phyloP scores from a whole-genome alignment of 1,140 invertebrate genomes.

The Geopemphigus sp. region DNA sequence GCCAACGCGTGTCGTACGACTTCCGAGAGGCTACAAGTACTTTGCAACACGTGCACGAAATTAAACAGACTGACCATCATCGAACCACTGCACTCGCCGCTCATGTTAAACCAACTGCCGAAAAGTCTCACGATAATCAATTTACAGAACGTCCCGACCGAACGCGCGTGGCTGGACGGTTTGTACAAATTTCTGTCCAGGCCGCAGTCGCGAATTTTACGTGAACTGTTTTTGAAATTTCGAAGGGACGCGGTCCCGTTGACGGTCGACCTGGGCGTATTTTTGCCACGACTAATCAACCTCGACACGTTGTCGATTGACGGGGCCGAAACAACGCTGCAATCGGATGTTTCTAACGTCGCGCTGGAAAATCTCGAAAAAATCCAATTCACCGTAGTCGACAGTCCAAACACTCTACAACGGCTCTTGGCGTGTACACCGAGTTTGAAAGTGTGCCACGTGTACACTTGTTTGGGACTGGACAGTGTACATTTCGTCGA shows the following conservation, averaged over 20 bases:
- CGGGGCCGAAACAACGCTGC: slow-evolving; percentile 56
- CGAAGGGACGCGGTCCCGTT: slow-evolving; percentile 52
- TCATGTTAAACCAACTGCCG: slow-evolving; percentile 56
- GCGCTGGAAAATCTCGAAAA: slow-evolving; percentile 54
- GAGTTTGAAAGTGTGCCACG: slow-evolving; percentile 56
- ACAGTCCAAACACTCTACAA: slow-evolving; percentile 55
- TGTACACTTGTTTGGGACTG: slow-evolving; percentile 54
- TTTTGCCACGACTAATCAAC: slow-evolving; percentile 56
- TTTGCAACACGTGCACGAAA: slow-evolving; percentile 57
- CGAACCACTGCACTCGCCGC: slow-evolving; percentile 57
- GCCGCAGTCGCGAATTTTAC: slow-evolving; percentile 55
- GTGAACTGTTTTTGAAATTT: slow-evolving; percentile 56
- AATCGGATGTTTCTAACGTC: slow-evolving; percentile 53
- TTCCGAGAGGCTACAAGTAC: slow-evolving; percentile 55
- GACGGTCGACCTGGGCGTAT: slow-evolving; percentile 56
- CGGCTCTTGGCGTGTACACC: slow-evolving; percentile 56
- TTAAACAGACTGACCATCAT: slow-evolving; percentile 57
- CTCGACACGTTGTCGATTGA: slow-evolving; percentile 56
- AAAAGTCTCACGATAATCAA: slow-evolving; percentile 56
- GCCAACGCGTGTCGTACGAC: slow-evolving; percentile 56
- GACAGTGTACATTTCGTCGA: slow-evolving; percentile 51
- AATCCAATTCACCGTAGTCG: slow-evolving; percentile 56
- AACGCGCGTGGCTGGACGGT: slow-evolving; percentile 56
- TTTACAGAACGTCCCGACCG: slow-evolving; percentile 56
- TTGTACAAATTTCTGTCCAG: slow-evolving; percentile 57